These are phyloP conservation scores for Anser cygnoides DNA, from an alignment of 2,113 vertebrate species.

Conservation along the genomic window DNA sequence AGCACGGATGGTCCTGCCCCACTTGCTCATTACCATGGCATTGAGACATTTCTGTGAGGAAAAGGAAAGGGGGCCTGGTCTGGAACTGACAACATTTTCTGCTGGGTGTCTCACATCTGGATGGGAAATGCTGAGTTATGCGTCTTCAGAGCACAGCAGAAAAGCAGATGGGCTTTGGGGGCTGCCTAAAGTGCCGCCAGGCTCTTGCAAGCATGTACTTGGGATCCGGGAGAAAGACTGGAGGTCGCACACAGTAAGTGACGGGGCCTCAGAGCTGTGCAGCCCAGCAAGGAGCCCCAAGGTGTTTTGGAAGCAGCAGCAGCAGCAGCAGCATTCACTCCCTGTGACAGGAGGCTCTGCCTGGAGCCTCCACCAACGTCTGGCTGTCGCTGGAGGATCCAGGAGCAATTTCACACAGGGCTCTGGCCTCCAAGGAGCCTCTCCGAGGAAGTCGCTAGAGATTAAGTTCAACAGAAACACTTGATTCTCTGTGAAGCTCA, in stretches of 20 bases:
- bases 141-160: background rate
- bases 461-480: background rate
- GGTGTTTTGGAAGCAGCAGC: background rate
- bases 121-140: background rate
- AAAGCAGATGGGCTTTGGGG: background rate
- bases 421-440: background rate
- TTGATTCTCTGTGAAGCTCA: background rate
- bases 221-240: background rate
- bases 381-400: background rate
- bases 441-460: background rate
- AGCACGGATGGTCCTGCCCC: background rate
- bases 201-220: background rate
- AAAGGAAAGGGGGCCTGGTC: background rate
- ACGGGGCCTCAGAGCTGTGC: background rate
- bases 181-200: background rate
- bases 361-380: fast-evolving
- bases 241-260: background rate
- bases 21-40: background rate
- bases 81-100: background rate
- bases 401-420: background rate
- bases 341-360: background rate
- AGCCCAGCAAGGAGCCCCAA: fast-evolving
- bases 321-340: background rate
- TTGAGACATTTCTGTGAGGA: background rate
- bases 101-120: too few relatives aligned